phyloP scores from a whole-genome alignment of 2,797 vertebrate genomes.

The Aphelocoma californica region DNA sequence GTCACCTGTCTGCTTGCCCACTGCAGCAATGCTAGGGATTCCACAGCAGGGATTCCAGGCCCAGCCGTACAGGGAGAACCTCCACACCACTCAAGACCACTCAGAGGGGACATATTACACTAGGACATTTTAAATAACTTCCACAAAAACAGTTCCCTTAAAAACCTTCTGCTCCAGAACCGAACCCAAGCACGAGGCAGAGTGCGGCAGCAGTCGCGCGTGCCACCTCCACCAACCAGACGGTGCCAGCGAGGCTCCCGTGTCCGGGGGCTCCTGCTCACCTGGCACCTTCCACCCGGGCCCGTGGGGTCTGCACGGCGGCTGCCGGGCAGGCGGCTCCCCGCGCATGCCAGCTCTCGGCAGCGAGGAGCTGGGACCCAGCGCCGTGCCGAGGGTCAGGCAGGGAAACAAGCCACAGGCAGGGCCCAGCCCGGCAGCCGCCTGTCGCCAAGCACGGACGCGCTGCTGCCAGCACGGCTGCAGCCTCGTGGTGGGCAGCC shows the following conservation, averaged over 20 bases:
- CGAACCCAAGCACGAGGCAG: accelerated
- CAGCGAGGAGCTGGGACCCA: not conserved
- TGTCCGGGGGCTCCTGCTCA: accelerated
- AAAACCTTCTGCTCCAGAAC: not conserved
- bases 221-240: not conserved
- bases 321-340: not conserved
- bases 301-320: accelerated
- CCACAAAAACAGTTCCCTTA: not conserved
- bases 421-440: not conserved
- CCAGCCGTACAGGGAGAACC: not conserved
- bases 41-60: not conserved
- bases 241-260: accelerated
- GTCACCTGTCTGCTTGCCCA: accelerated
- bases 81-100: accelerated
- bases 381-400: not conserved
- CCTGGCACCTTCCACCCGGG: accelerated
- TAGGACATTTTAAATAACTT: not conserved
- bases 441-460: not conserved
- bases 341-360: accelerated
- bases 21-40: not conserved
- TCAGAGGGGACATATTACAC: not conserved
- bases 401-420: not conserved
- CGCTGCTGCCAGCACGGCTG: not conserved
- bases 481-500: not conserved
- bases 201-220: accelerated